Base-by-base conservation (phyloP, 2,888 invertebrate genomes). In the Tortrix viridana region DNA sequence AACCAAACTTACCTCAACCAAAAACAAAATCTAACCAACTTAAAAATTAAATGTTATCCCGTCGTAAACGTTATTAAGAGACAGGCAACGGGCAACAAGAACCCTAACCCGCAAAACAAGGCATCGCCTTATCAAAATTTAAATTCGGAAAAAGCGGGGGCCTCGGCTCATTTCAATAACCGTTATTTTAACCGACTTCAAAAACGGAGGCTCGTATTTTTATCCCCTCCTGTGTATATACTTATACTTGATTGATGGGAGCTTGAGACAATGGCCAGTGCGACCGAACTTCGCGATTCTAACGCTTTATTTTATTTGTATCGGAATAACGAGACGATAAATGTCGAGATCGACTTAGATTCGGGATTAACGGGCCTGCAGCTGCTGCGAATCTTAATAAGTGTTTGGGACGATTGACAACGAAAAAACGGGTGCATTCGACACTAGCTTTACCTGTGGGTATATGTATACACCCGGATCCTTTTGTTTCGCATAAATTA, bases 81-180 rank as follows among this genome's bases (percentile, higher is more conserved):
- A 64, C 64, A 49, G 54, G 12, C 47, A 14, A 2, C 47, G 47
- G 43, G 32, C 43, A 49, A 44, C 65, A 63, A 63, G 88, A 87
- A 78, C 75, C 82, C 83, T 80, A 84, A 84, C 83, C 78, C 85
- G 85, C 80, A 86, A 89, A 91, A 91, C 90, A 85, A 85, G 85
- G 84, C 81, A 83, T 88, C 81, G 90, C 91, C 91, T 91, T 92
- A 92, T 91, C 91, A 92, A 91, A 91, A 92, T 91, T 92, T 92
- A 92, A 91, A 92, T 92, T 91, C 86, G 85, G 86, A 91, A 91
- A 91, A 89, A 89, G 88, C 89, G 85, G 84, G 86, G 85, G 83
- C 85, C 82, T 80, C 81, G 82, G 83, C 89, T 91, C 91, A 91
- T 92, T 92, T 92, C 92, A 92, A 92, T 92, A 92, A 92, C 92